Evolutionary conservation across 2,797 vertebrate genomes (phyloP).

Genomic region (Periparus ater): DNA sequence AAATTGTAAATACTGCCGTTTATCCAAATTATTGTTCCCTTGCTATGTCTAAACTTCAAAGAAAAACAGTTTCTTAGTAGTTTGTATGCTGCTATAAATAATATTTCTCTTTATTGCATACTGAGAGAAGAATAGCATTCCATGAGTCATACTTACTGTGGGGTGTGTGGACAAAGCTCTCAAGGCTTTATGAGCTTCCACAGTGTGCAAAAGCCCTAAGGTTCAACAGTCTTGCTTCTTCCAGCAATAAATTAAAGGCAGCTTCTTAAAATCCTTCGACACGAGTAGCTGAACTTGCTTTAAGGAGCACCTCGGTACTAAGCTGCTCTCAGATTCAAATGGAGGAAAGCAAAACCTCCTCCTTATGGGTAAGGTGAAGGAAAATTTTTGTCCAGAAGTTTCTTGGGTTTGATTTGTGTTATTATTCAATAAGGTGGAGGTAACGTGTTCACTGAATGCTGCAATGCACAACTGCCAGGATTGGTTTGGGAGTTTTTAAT

Average conservation of each 20-base stretch:
- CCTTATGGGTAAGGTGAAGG: neutral
- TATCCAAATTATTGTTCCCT: neutral
- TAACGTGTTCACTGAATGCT: neutral
- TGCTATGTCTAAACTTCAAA: constrained; percentile 16
- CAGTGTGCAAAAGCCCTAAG: neutral
- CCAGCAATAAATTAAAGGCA: neutral
- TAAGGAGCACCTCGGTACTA: neutral
- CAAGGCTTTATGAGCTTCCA: neutral
- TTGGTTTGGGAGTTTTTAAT: neutral
- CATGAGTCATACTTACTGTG: neutral
- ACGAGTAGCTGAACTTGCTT: neutral
- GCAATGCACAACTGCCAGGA: neutral
- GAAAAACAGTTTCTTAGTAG: neutral
- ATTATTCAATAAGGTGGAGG: neutral
- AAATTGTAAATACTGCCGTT: neutral
- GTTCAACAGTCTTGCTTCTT: neutral
- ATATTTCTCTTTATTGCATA: neutral
- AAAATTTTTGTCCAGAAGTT: neutral
- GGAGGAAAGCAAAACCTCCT: neutral
- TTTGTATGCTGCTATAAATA: constrained; percentile 19
- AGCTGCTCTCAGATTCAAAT: neutral
- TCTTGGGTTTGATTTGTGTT: neutral
- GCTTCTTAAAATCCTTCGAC: neutral
- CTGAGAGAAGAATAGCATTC: constrained; percentile 14
- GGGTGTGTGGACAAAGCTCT: neutral